These are phyloP conservation scores for Donacobius atricapilla DNA, from an alignment of 2,113 vertebrate genomes.

Conservation along the genomic window DNA sequence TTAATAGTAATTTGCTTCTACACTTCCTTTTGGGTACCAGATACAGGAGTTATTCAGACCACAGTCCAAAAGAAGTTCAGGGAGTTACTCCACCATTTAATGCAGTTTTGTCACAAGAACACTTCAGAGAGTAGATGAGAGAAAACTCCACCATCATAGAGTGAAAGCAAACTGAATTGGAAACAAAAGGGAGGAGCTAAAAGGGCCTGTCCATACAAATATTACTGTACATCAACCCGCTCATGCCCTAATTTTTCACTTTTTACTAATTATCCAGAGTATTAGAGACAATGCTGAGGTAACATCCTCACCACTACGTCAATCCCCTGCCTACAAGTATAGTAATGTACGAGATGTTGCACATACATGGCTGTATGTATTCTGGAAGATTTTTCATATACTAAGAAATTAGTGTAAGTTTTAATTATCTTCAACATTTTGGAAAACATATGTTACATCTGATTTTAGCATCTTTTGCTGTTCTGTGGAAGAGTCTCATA, in stretches of 20 bases:
- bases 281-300: not conserved
- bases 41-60: not conserved
- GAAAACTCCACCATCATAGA: rapidly evolving
- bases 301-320: not conserved
- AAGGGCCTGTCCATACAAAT: not conserved
- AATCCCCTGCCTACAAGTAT: not conserved
- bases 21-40: not conserved
- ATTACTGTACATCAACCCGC: not conserved
- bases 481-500: not conserved
- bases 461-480: not conserved
- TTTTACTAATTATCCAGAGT: not conserved
- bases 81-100: not conserved
- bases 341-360: not conserved
- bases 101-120: not conserved
- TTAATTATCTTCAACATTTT: not conserved
- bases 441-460: not conserved
- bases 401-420: not conserved
- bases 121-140: not conserved
- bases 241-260: not conserved
- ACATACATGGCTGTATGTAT: not conserved
- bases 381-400: not conserved
- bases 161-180: not conserved
- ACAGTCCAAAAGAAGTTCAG: not conserved
- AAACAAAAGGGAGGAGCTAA: not conserved
- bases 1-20: not conserved